phyloP scores from a whole-genome alignment of 2,797 vertebrate species.

The Oreochromis mossambicus region DNA sequence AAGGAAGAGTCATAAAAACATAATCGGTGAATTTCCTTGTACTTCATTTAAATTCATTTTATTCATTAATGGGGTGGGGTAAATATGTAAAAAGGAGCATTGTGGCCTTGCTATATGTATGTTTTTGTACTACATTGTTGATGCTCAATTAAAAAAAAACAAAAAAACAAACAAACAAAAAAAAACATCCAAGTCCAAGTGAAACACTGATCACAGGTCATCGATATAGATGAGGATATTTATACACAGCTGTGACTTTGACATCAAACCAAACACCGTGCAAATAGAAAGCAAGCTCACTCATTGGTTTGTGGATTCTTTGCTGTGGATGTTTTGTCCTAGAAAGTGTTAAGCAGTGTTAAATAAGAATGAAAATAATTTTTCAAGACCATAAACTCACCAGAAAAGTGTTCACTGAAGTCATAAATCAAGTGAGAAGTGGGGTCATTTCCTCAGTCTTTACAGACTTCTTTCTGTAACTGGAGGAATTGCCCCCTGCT shows the following conservation, averaged over 20 bases:
- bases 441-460: background rate
- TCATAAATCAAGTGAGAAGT: background rate
- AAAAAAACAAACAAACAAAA: too few species aligned
- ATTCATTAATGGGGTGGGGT: too few species aligned
- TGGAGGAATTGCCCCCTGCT: background rate
- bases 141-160: too few species aligned
- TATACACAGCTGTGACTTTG: background rate
- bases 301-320: background rate
- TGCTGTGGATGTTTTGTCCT: background rate
- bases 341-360: background rate
- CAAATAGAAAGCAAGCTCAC: background rate
- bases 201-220: fast-evolving
- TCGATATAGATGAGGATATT: background rate
- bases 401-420: background rate
- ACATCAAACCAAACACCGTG: background rate
- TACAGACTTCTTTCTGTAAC: background rate
- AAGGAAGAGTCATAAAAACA: too few species aligned
- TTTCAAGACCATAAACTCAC: background rate
- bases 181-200: background rate
- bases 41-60: too few species aligned
- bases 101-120: too few species aligned
- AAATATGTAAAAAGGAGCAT: too few species aligned
- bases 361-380: background rate
- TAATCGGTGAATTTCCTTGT: too few species aligned
- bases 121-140: too few species aligned